Base-by-base conservation (phyloP, 1,140 invertebrate species). In the Spodoptera litura region DNA sequence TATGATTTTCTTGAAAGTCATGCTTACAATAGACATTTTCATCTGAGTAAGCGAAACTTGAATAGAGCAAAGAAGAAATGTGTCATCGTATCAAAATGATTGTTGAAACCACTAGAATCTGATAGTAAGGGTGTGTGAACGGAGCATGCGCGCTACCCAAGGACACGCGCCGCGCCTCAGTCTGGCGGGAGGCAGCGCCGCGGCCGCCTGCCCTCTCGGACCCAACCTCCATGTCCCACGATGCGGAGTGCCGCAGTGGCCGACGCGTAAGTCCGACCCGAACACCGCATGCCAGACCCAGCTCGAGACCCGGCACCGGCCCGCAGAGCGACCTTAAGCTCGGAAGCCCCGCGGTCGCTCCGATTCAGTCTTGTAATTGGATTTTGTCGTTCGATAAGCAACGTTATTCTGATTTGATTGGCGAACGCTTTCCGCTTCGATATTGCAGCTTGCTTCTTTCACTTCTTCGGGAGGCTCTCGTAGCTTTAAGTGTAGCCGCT, bases 291-390 rank as follows among this genome's bases (percentile, higher is more conserved):
- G 90, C 88, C 87, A 84, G 89, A 85, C 84, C 88, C 86, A 85
- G 83, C 86, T 74, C 80, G 81, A 81, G 66, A 85, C 25, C 79
- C 84, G 81, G 82, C 80, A 68, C 75, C 86, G 79, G 83, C 86
- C 87, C 88, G 87, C 88, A 88, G 89, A 89, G 89, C 91, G 84
- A 93, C 91, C 86, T 84, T 91, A 85, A 88, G 87, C 88, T 88
- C 89, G 81, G 90, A 94, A 89, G 88, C 89, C 88, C 93, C 92
- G 83, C 88, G 93, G 82, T 89, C 90, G 84, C 91, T 94, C 82
- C 93, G 93, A 85, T 94, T 94, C 91, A 94, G 91, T 81, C 92
- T 94, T 85, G 93, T 94, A 94, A 94, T 93, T 94, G 89, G 93
- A 93, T 94, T 92, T 92, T 93, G 81, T 88, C 89, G 89, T 92